A percentile compares a stretch with the other conserved stretches of the same genome.
phyloP scores from a whole-genome alignment of 2,113 vertebrate species.

The Kryptolebias marmoratus region DNA sequence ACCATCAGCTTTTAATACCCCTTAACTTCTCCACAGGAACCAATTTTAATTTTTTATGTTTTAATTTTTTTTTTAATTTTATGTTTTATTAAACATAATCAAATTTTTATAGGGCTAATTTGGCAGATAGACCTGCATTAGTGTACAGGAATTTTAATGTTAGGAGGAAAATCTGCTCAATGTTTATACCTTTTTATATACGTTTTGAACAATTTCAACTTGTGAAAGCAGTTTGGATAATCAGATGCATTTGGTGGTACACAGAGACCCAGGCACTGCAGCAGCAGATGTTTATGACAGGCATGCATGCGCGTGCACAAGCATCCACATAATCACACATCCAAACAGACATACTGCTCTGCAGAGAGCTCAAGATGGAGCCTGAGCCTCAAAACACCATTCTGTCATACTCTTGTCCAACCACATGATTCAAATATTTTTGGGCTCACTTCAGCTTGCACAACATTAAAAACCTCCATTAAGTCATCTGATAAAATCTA shows the following conservation, averaged over 20 bases:
- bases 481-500: neutral
- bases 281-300: slow-evolving; percentile 68
- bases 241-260: slow-evolving; percentile 33
- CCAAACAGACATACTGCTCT: slow-evolving; percentile 56
- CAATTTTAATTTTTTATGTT: too few species aligned
- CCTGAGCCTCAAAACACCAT: slow-evolving; percentile 59
- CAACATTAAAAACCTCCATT: neutral
- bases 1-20: slow-evolving; percentile 18
- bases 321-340: slow-evolving; percentile 30
- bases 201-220: neutral
- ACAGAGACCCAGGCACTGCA: slow-evolving; percentile 59
- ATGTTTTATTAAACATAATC: slow-evolving; percentile 31
- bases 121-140: slow-evolving; percentile 23
- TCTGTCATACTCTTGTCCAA: slow-evolving; percentile 34
- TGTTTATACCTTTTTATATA: neutral
- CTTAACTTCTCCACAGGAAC: slow-evolving; percentile 36
- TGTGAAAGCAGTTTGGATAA: neutral
- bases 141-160: slow-evolving; percentile 38
- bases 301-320: slow-evolving; percentile 38
- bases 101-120: slow-evolving; percentile 19
- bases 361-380: slow-evolving; percentile 77
- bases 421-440: slow-evolving; percentile 14
- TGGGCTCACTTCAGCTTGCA: slow-evolving; percentile 1
- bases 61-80: too few species aligned
- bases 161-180: slow-evolving; percentile 19